Evolutionary conservation across 2,113 vertebrate genomes (phyloP).

Genomic region (Saguinus imperator): DNA sequence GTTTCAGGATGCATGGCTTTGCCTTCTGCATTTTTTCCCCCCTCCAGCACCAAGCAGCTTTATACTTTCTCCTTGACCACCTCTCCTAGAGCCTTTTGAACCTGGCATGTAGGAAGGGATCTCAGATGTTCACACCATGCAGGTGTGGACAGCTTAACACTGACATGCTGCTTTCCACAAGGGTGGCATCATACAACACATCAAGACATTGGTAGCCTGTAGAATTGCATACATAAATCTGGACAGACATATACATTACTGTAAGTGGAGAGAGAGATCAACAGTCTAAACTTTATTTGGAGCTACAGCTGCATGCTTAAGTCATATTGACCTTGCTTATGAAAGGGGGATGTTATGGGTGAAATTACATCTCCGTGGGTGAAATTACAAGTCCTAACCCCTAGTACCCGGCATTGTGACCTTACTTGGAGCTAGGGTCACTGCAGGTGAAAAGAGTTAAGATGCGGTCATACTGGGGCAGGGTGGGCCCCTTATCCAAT

Average conservation of each 20-base stretch:
- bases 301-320: neutral
- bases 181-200: fast-evolving
- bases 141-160: neutral
- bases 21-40: neutral
- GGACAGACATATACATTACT: neutral
- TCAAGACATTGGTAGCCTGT: neutral
- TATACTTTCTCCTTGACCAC: no score
- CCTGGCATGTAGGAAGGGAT: neutral
- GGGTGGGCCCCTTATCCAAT: neutral
- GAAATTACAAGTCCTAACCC: neutral
- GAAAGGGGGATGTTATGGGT: neutral
- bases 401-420: neutral
- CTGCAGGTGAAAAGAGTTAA: neutral
- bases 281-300: neutral
- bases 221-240: neutral
- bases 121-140: neutral
- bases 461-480: neutral
- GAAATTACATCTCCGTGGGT: neutral
- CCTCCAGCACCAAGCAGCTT: neutral
- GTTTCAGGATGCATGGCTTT: neutral
- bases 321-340: neutral
- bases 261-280: neutral
- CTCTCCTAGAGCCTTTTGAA: no score
- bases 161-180: neutral
- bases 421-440: neutral